Evolutionary conservation across 35 echinoderm and acorn worm genomes (phyloP), one percentile per base, ranked within the genome.

Genomic region (Diadema setosum): DNA sequence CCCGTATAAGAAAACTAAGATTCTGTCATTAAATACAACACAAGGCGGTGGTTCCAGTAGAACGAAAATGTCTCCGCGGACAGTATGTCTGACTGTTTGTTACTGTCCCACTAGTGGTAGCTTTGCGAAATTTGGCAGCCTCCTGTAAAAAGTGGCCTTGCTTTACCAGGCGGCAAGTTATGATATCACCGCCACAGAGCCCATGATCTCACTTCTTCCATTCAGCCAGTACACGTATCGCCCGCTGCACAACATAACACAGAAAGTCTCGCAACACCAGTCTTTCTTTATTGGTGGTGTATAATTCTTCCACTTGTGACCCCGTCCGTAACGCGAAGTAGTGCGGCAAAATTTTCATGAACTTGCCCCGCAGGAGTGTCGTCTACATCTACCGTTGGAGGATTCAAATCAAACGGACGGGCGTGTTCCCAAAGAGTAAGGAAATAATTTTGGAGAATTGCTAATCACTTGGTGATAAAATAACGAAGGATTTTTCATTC

Each of bases 391-490:
- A 44, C 73, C 73, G 40, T 78, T 78, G 73, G 44, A 78, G 73
- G 73, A 78, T 78, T 78, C 73, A 41, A 78, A 43, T 78, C 40
- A 23, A 78, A 78, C 37, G 40, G 73, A 78, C 73, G 73, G 73
- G 73, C 73, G 73, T 78, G 73, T 78, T 42, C 73, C 37, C 40
- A 78, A 78, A 78, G 73, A 78, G 73, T 78, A 78, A 78, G 73
- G 73, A 78, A 78, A 78, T 78, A 42, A 78, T 78, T 78, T 78
- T 78, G 73, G 73, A 78, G 73, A 78, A 78, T 78, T 78, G 73
- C 73, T 78, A 41, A 21, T 15, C 27, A 39, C 35, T 78, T 78
- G 27, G 40, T 78, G 73, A 78, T 78, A 78, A 78, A 78, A 26
- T 78, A 78, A 67, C 63, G 63, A 33, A 21, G 73, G 73, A 78